These are phyloP conservation scores for Pocillopora meandrina DNA, from an alignment of 92 coral and sea anemone genomes.

Conservation along the genomic window DNA sequence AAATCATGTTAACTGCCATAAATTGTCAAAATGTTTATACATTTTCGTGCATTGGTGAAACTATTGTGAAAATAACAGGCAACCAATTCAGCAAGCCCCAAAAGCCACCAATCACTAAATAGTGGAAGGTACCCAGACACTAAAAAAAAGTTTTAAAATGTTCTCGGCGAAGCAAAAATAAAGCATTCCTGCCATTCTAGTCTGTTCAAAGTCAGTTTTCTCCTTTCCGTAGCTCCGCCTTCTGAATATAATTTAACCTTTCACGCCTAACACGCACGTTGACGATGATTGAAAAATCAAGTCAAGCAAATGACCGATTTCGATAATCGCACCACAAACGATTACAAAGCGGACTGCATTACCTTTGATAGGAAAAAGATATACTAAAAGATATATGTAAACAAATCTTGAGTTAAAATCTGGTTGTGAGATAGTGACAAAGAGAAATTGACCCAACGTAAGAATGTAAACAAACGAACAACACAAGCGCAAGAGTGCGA, in stretches of 20 bases:
- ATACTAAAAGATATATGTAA: no score
- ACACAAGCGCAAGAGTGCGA: no score
- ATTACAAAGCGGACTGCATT: no score
- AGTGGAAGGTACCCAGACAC: background rate
- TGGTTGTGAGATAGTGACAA: no score
- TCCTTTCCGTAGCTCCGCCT: constrained; percentile 30
- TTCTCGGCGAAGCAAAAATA: background rate
- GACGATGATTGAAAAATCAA: background rate
- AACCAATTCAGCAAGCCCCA: background rate
- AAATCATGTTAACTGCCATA: background rate
- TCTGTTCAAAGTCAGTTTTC: constrained; percentile 19
- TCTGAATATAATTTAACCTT: background rate
- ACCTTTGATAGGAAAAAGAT: no score
- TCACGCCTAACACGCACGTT: background rate
- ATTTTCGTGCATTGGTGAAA: no score
- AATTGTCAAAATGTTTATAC: background rate
- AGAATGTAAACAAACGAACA: no score
- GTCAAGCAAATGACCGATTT: background rate
- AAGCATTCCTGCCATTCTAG: background rate
- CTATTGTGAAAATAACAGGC: background rate
- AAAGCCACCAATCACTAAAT: background rate
- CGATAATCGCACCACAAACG: no score
- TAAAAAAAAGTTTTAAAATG: background rate
- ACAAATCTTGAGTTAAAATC: no score
- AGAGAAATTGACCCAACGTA: no score